Base-by-base conservation (phyloP, 2,797 vertebrate genomes). In the Hoplostethus mediterraneus region DNA sequence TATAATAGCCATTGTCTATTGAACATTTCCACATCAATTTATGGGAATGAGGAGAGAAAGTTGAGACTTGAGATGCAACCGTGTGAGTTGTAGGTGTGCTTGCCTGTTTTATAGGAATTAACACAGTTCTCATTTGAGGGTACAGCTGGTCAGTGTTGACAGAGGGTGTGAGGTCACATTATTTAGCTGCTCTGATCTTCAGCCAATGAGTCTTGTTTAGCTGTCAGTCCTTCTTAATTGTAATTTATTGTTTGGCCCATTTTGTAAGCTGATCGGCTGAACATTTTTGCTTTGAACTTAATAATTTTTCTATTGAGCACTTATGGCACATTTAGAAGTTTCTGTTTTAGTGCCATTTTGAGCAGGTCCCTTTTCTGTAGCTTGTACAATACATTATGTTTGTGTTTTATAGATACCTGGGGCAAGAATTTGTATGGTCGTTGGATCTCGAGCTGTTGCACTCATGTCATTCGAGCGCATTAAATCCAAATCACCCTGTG, bases 401-500 rank as follows among this genome's bases (percentile, higher is more conserved):
- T 28, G 2, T 2, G 28, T 28, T 28, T 28, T 28, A 1, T 28
- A 28, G 3, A 28, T 28, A 28, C 28, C 28, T 28, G 28, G 28
- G 44, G 44, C 44, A 14, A 45, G 7, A 49, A 9, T 49, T 53
- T 30, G 11, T 25, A 2, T 8, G 21, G 25, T 4, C 30, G 11
- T 49, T 3, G 5, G 13, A n/a, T 52, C 17, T 52, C 10, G 21
- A 53, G 21, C 21, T 53, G 25, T 53, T 12, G 1, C 6, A 13
- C 4, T 30, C 4, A 13, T 53, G 21, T 53, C 25, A 12, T 6
- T 10, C 21, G 11, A 48, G 8, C 4, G 57, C 45, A 5, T 38
- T 49, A 47, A 51, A 70, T 59, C 10, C 25, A 55, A 53, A 33
- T 48, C 4, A 11, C 53, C 38, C 42, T 14, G 6, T 69, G 21